These are phyloP conservation scores for Chrysina gloriosa DNA, from an alignment of 2,888 invertebrate species.

Conservation along the genomic window DNA sequence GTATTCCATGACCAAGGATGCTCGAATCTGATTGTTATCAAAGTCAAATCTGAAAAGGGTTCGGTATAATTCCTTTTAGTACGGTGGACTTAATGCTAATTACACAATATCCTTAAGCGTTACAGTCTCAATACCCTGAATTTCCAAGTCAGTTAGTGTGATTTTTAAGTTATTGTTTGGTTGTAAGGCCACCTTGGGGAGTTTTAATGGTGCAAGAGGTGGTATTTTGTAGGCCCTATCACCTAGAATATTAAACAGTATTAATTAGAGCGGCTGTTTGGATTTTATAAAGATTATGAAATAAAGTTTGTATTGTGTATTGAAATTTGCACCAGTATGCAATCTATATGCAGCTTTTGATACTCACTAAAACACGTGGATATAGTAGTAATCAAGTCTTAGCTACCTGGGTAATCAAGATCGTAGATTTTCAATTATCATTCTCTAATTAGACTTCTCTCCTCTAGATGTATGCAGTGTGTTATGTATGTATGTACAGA, in stretches of 20 bases:
- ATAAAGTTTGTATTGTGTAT: too few relatives aligned
- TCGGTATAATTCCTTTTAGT: background rate
- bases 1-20: conserved; percentile 8
- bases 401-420: too few relatives aligned
- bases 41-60: conserved; percentile 30
- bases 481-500: too few relatives aligned
- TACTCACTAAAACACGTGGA: too few relatives aligned
- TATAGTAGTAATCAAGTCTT: too few relatives aligned
- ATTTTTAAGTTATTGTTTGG: conserved; percentile 47
- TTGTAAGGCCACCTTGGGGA: conserved; percentile 48
- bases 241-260: conserved; percentile 47
- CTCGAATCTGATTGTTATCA: conserved; percentile 17
- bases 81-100: conserved; percentile 23
- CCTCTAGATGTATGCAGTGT: too few relatives aligned
- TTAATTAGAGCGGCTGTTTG: background rate
- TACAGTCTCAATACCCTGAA: conserved; percentile 50
- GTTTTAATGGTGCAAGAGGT: conserved; percentile 50
- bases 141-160: conserved; percentile 46
- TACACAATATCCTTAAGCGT: conserved; percentile 47
- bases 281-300: too few relatives aligned
- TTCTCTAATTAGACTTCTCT: too few relatives aligned
- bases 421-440: too few relatives aligned
- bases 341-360: too few relatives aligned
- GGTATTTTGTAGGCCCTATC: conserved; percentile 53
- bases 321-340: too few relatives aligned